Percentiles rank a stretch among this genome's conserved stretches.
Evolutionary conservation across 2,797 vertebrate species (phyloP).

Genomic region (Poeciliopsis infans): DNA sequence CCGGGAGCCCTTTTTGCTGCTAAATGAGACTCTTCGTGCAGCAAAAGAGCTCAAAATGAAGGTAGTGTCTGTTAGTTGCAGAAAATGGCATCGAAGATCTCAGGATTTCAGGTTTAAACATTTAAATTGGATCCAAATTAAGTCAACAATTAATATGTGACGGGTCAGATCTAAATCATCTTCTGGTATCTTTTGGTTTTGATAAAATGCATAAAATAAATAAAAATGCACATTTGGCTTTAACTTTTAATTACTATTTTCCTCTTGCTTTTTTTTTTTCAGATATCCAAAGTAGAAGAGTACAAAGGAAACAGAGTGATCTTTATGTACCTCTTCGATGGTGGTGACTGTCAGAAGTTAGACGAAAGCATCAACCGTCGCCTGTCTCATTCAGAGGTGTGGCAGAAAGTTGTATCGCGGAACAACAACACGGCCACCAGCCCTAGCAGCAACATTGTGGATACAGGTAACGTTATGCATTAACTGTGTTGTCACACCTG

Average conservation of each 20-base stretch:
- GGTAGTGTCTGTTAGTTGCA: conserved; percentile 70
- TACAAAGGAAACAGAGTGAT: conserved; percentile 70
- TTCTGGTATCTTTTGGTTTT: neutral
- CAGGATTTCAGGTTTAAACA: conserved; percentile 6
- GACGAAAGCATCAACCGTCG: conserved; percentile 86
- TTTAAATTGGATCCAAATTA: conserved; percentile 6
- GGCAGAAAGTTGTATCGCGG: conserved; percentile 75
- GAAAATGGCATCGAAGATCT: neutral
- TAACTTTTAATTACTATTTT: neutral
- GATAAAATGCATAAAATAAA: neutral
- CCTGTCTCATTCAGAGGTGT: conserved; percentile 83
- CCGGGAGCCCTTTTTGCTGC: conserved; percentile 85
- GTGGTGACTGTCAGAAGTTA: conserved; percentile 72
- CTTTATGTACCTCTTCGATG: conserved; percentile 85
- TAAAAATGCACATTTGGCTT: neutral
- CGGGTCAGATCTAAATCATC: neutral
- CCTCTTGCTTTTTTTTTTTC: conserved; percentile 7
- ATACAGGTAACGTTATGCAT: conserved; percentile 39
- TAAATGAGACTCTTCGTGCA: conserved; percentile 84
- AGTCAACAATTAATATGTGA: neutral
- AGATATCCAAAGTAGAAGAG: conserved; percentile 86
- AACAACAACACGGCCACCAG: conserved; percentile 55
- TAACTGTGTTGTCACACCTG: too few species aligned
- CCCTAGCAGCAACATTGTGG: neutral
- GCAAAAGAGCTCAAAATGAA: conserved; percentile 87